Percentiles rank a stretch among this genome's conserved stretches.
phyloP scores from a whole-genome alignment of 37 sponge, comb jelly and placozoan genomes.

The Bolinopsis microptera region DNA sequence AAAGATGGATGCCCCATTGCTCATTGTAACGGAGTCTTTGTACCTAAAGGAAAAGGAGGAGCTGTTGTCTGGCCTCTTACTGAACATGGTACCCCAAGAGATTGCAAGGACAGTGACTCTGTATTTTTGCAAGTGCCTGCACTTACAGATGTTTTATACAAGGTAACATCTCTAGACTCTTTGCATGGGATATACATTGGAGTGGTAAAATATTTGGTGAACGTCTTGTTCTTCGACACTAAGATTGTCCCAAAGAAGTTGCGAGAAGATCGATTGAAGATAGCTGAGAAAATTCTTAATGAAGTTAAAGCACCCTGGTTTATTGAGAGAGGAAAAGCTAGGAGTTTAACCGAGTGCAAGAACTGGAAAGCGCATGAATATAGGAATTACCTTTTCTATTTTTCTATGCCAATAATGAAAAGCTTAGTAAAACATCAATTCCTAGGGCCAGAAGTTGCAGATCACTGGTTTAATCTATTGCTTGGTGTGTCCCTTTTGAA shows the following conservation, averaged over 20 bases:
- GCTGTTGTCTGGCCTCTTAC: background rate
- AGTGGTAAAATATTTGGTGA: background rate
- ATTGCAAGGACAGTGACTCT: background rate
- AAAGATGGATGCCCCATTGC: background rate
- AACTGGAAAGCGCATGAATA: background rate
- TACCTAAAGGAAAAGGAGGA: conserved; percentile 1
- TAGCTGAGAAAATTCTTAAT: background rate
- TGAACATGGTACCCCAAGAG: background rate
- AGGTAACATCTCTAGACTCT: background rate
- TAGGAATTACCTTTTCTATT: background rate
- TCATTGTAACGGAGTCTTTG: background rate
- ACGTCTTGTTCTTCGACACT: background rate
- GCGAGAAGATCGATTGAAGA: background rate
- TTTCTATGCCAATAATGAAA: background rate
- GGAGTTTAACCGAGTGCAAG: background rate
- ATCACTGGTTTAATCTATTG: background rate
- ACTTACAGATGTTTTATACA: background rate
- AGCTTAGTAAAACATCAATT: background rate
- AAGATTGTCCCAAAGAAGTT: background rate
- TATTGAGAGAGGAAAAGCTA: background rate
- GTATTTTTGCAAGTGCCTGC: background rate
- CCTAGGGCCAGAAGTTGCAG: background rate
- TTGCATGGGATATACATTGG: conserved; percentile 16
- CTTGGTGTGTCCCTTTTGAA: background rate
- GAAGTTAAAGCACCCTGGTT: background rate